Percentiles rank a stretch among this genome's conserved stretches.
phyloP scores from a whole-genome alignment of 1,140 invertebrate species.

The Trialeurodes vaporariorum region DNA sequence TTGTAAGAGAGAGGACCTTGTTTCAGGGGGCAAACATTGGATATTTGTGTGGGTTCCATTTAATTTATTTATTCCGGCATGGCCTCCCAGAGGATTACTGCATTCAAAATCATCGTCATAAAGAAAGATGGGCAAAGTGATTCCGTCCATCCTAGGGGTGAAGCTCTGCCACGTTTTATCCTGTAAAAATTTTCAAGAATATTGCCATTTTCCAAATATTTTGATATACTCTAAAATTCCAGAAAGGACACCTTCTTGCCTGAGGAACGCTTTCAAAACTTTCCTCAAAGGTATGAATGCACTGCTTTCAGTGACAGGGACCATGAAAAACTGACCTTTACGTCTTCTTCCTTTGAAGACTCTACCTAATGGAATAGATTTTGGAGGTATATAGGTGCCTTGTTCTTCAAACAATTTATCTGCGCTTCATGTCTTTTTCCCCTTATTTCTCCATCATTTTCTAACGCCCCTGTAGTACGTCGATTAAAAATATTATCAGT shows the following conservation, averaged over 20 bases:
- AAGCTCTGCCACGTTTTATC: background rate
- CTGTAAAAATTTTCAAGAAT: background rate
- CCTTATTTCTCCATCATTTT: no score
- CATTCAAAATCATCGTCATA: background rate
- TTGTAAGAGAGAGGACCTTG: background rate
- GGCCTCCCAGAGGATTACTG: background rate
- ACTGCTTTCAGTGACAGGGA: background rate
- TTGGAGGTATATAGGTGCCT: background rate
- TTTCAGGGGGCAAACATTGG: background rate
- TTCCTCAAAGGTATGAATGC: background rate
- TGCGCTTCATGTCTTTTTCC: no score
- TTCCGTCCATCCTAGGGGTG: background rate
- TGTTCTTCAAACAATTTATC: background rate
- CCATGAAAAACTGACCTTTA: background rate
- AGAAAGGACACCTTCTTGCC: background rate
- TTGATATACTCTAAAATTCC: background rate
- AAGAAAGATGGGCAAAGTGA: background rate
- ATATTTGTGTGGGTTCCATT: background rate
- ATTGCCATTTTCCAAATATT: background rate
- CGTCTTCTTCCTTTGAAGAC: background rate
- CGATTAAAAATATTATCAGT: no score
- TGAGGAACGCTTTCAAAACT: background rate
- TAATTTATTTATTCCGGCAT: background rate
- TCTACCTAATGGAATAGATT: background rate
- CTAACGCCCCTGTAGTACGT: no score